A percentile compares a stretch with the other conserved stretches of the same genome.
Evolutionary conservation across 2,888 invertebrate genomes (phyloP).

Genomic region (Odiellus spinosus): DNA sequence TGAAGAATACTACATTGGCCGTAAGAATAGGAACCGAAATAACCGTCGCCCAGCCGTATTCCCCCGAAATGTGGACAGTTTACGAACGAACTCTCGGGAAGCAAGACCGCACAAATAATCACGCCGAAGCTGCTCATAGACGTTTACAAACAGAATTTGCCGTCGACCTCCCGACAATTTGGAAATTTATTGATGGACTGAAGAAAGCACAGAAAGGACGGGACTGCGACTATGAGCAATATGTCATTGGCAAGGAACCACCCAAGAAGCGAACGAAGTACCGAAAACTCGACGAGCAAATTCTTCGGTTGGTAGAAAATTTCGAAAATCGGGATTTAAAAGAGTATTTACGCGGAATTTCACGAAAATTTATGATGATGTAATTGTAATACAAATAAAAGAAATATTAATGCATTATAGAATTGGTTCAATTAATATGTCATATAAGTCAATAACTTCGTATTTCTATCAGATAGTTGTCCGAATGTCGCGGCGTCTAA

Average conservation of each 20-base stretch:
- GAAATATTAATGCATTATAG: too few relatives aligned
- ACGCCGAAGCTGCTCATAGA: slow-evolving; percentile 9
- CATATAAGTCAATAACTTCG: too few relatives aligned
- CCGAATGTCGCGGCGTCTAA: too few relatives aligned
- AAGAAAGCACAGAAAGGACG: slow-evolving; percentile 4
- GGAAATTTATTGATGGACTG: slow-evolving; percentile 8
- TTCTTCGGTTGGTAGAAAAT: too few relatives aligned
- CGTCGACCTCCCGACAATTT: slow-evolving; percentile 6
- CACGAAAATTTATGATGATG: too few relatives aligned
- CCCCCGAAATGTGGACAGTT: slow-evolving; percentile 3
- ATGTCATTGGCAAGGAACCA: background rate
- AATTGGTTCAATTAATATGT: too few relatives aligned
- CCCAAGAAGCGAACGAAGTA: too few relatives aligned
- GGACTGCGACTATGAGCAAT: slow-evolving; percentile 3
- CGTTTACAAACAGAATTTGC: slow-evolving; percentile 5
- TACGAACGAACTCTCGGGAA: slow-evolving; percentile 2
- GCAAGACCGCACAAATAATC: slow-evolving; percentile 7
- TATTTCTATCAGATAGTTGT: too few relatives aligned
- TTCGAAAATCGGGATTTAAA: too few relatives aligned
- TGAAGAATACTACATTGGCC: slow-evolving; percentile 8
- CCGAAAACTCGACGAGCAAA: too few relatives aligned
- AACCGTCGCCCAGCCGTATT: slow-evolving; percentile 1
- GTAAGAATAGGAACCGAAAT: background rate
- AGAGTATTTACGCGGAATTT: too few relatives aligned
- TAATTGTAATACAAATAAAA: too few relatives aligned